phyloP scores from a whole-genome alignment of 30 jellyfish, hydroid and myxozoan species.

The Nemopilema nomurai region DNA sequence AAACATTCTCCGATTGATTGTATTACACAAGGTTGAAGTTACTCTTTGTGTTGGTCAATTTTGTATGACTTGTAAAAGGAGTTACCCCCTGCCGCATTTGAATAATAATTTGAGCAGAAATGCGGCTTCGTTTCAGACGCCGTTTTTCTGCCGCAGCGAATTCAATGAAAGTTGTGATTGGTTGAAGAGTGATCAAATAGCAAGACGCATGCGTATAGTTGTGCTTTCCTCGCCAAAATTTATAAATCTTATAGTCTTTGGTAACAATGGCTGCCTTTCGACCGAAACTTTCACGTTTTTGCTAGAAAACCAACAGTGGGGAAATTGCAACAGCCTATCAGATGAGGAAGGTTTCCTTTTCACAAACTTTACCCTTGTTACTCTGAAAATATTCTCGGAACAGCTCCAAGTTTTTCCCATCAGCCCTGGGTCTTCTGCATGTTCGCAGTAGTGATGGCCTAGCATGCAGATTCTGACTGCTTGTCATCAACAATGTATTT shows the following conservation, averaged over 20 bases:
- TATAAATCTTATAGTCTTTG: constrained; percentile 6
- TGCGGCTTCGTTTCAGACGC: neutral
- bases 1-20: no score
- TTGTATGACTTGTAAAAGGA: no score
- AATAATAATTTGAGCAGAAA: neutral
- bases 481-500: neutral
- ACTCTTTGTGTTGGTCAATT: no score
- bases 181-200: neutral
- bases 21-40: no score
- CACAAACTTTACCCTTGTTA: no score
- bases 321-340: no score
- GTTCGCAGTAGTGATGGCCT: no score
- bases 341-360: no score
- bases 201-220: constrained; percentile 17
- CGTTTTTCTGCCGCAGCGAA: constrained; percentile 25
- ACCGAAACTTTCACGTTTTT: neutral
- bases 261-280: constrained; percentile 3
- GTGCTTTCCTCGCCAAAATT: constrained; percentile 21
- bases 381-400: no score
- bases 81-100: neutral
- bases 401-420: no score
- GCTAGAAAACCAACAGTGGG: neutral
- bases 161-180: constrained; percentile 22
- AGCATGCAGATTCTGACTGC: neutral
- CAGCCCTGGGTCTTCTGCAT: no score